Evolutionary conservation across 2,797 vertebrate species (phyloP).

Genomic region (Gadopsis marmoratus): DNA sequence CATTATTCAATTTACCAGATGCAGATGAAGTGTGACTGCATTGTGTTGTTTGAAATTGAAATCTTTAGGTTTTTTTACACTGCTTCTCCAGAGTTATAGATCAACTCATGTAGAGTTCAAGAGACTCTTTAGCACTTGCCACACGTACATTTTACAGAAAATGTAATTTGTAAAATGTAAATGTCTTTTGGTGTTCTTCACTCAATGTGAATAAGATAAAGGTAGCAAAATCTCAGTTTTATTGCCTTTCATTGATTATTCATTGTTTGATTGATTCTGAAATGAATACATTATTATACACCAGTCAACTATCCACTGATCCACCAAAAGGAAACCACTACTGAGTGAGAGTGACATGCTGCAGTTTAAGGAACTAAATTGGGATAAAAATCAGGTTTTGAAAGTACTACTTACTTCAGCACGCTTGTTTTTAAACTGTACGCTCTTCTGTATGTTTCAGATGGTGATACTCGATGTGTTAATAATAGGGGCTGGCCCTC

Average conservation of each 20-base stretch:
- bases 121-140: neutral
- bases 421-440: neutral
- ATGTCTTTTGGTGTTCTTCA: neutral
- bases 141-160: neutral
- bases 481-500: slow-evolving; percentile 85
- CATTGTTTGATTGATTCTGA: neutral
- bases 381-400: slow-evolving; percentile 9
- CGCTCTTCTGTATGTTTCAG: slow-evolving; percentile 56
- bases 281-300: neutral
- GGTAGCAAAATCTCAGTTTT: neutral
- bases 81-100: neutral
- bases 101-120: neutral
- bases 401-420: neutral
- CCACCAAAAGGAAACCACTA: neutral
- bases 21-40: neutral
- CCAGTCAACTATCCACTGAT: neutral
- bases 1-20: neutral
- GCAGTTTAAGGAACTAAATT: slow-evolving; percentile 15
- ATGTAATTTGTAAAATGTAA: neutral
- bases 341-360: neutral
- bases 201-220: neutral
- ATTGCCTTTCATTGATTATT: neutral
- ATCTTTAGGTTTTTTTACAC: neutral
- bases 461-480: slow-evolving; percentile 82
- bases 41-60: neutral